Percentiles rank a stretch among this genome's conserved stretches.
Evolutionary conservation across 2,888 invertebrate genomes (phyloP).

Genomic region (Eulithis testata): DNA sequence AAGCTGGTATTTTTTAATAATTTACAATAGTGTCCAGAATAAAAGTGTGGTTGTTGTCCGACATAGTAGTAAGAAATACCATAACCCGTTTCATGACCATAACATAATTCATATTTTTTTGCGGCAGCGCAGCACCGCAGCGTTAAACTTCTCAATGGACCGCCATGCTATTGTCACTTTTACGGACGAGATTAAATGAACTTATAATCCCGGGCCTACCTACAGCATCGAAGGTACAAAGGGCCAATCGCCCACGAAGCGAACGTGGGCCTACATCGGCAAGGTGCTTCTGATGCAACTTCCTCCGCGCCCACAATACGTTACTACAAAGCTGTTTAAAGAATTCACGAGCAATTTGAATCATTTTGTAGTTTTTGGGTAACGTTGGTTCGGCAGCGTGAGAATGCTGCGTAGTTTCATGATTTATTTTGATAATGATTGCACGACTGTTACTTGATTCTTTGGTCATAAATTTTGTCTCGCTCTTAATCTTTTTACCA

Average conservation of each 20-base stretch:
- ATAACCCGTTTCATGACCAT: background rate
- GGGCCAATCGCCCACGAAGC: constrained; percentile 59
- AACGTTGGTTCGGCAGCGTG: constrained; percentile 22
- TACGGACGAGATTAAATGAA: constrained; percentile 20
- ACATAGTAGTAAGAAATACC: background rate
- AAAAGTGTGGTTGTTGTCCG: no score
- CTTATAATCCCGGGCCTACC: constrained; percentile 17
- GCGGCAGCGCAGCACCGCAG: background rate
- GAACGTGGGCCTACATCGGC: constrained; percentile 60
- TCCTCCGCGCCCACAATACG: constrained; percentile 67
- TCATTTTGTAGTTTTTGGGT: constrained; percentile 20
- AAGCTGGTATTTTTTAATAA: no score
- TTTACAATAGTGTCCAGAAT: no score
- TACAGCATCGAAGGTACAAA: constrained; percentile 46
- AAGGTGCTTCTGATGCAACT: constrained; percentile 72
- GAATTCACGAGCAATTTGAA: constrained; percentile 31
- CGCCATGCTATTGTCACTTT: constrained; percentile 4
- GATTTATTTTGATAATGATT: constrained; percentile 7
- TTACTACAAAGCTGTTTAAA: constrained; percentile 51
- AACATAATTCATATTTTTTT: background rate
- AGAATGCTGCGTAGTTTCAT: constrained; percentile 14
- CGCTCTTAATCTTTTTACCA: background rate
- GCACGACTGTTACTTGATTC: background rate
- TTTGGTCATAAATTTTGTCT: background rate
- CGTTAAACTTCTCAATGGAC: background rate